A percentile compares a stretch with the other conserved stretches of the same genome.
Evolutionary conservation across 2,113 vertebrate genomes (phyloP).

Genomic region (Odontesthes bonariensis): DNA sequence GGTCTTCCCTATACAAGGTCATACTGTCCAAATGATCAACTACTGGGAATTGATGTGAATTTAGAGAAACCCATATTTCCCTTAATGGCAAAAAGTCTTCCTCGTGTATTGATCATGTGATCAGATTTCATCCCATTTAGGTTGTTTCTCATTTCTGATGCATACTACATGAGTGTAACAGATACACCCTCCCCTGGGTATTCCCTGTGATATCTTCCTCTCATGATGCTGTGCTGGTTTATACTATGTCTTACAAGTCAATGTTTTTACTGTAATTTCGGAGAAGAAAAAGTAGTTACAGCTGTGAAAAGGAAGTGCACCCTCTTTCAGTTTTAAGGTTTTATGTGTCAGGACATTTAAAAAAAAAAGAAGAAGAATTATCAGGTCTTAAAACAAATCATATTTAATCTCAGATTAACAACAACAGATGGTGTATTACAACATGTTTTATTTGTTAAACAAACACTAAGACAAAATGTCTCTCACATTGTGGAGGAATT

Average conservation of each 20-base stretch:
- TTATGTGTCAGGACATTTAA: not conserved
- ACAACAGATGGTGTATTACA: too few species aligned
- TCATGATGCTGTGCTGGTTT: constrained; percentile 31
- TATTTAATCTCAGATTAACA: too few species aligned
- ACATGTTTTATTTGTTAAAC: too few species aligned
- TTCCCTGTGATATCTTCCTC: not conserved
- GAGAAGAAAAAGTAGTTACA: not conserved
- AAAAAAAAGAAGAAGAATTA: too few species aligned
- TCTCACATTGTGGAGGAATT: too few species aligned
- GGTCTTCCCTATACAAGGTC: constrained; percentile 66
- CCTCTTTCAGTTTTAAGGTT: not conserved
- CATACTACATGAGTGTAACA: constrained; percentile 51
- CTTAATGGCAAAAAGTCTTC: constrained; percentile 36
- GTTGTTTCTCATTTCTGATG: constrained; percentile 48
- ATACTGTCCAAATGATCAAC: constrained; percentile 41
- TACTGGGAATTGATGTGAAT: constrained; percentile 40
- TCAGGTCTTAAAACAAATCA: too few species aligned
- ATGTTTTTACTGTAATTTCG: not conserved
- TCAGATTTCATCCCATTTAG: constrained; percentile 69
- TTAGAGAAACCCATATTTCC: constrained; percentile 47
- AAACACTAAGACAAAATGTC: too few species aligned
- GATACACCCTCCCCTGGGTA: constrained; percentile 54
- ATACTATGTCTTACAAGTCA: constrained; percentile 20
- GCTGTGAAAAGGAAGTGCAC: not conserved
- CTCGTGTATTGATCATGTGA: constrained; percentile 59